Percentiles rank a stretch among this genome's conserved stretches.
Evolutionary conservation across 2,888 invertebrate genomes (phyloP).

Genomic region (Hetaerina titia): DNA sequence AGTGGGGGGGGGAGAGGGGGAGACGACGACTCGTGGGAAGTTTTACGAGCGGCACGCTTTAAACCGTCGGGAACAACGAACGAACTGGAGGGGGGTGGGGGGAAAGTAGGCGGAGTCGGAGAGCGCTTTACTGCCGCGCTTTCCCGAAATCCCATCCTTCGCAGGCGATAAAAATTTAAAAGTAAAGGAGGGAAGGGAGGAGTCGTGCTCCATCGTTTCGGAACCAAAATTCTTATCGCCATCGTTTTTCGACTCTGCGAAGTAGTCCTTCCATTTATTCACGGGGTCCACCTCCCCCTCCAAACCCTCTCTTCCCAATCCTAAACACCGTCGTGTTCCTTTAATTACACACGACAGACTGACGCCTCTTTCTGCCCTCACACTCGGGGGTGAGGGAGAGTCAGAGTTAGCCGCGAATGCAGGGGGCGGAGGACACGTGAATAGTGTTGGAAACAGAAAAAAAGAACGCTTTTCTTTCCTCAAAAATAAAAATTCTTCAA

Average conservation of each 20-base stretch:
- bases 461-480: too few relatives aligned
- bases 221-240: not conserved
- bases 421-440: too few relatives aligned
- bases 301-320: too few relatives aligned
- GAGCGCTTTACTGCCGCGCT: not conserved
- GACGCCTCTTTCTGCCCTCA: too few relatives aligned
- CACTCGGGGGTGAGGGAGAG: too few relatives aligned
- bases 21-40: not conserved
- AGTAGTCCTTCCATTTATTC: not conserved
- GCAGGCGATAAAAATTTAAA: not conserved
- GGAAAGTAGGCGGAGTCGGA: not conserved
- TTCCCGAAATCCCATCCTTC: not conserved
- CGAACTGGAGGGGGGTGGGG: not conserved
- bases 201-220: not conserved
- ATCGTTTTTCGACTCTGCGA: not conserved
- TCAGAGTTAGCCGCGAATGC: too few relatives aligned
- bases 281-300: not conserved
- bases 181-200: not conserved
- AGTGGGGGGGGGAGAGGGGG: too few relatives aligned
- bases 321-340: too few relatives aligned
- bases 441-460: too few relatives aligned
- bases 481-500: too few relatives aligned
- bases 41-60: not conserved
- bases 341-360: too few relatives aligned
- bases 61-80: not conserved